Evolutionary conservation across 2,113 vertebrate genomes (phyloP).

Genomic region (Alligator mississippiensis): DNA sequence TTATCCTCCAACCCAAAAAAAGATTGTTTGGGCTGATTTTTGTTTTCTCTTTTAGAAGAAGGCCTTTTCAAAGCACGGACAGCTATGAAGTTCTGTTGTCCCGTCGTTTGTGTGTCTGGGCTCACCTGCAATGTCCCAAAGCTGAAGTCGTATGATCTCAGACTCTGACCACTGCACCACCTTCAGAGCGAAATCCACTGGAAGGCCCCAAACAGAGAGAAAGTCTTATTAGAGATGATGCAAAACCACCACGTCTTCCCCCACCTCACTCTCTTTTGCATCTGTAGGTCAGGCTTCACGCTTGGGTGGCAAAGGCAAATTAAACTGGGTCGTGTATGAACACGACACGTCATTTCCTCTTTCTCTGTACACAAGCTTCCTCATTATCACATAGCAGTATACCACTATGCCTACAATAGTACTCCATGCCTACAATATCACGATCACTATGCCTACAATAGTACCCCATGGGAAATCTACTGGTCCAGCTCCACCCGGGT

Average conservation of each 20-base stretch:
- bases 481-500: background rate
- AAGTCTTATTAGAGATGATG: background rate
- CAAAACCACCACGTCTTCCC: rapidly evolving
- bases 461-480: background rate
- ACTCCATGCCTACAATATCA: no score
- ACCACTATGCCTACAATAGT: no score
- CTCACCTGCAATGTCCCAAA: conserved; percentile 93
- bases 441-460: background rate
- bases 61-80: background rate
- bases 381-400: background rate
- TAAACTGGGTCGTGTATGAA: background rate
- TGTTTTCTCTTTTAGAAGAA: background rate
- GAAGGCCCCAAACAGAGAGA: background rate
- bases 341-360: background rate
- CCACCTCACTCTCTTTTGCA: background rate
- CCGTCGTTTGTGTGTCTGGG: background rate
- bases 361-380: background rate
- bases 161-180: conserved; percentile 89
- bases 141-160: conserved; percentile 86
- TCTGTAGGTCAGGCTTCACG: background rate
- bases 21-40: background rate
- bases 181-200: conserved; percentile 92
- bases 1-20: background rate
- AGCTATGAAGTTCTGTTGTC: no score
- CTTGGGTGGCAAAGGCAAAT: background rate